phyloP scores from a whole-genome alignment of 1,140 invertebrate genomes.

The Cyclargus thomasi region DNA sequence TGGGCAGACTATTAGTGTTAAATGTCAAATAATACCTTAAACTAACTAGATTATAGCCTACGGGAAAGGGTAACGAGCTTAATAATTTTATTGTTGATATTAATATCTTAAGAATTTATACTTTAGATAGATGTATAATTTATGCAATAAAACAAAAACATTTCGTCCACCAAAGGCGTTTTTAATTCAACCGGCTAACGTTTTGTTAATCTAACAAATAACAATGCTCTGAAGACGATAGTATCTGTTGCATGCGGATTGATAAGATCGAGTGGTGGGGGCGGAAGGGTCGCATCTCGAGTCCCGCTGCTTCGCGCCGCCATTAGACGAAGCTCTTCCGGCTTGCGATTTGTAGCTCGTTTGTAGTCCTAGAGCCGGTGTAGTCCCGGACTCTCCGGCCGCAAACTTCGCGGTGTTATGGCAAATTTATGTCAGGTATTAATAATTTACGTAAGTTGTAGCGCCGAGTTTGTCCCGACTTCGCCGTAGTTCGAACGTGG shows the following conservation, averaged over 20 bases:
- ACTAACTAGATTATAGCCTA: too few relatives aligned
- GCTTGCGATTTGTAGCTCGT: slow-evolving; percentile 61
- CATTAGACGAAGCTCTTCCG: slow-evolving; percentile 52
- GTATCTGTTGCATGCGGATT: slow-evolving; percentile 39
- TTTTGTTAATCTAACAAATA: background rate
- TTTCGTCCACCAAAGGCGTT: background rate
- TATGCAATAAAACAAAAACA: too few relatives aligned
- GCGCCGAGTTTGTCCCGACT: slow-evolving; percentile 55
- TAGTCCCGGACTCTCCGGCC: slow-evolving; percentile 7
- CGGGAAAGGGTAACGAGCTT: too few relatives aligned
- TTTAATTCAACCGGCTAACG: background rate
- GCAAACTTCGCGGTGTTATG: slow-evolving; percentile 61
- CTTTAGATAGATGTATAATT: too few relatives aligned
- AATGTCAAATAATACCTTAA: too few relatives aligned
- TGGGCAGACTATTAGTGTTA: too few relatives aligned
- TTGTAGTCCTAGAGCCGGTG: slow-evolving; percentile 50
- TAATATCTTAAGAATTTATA: too few relatives aligned
- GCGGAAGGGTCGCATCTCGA: slow-evolving; percentile 38
- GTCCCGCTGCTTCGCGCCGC: slow-evolving; percentile 52
- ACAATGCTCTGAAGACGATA: background rate
- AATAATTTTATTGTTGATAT: too few relatives aligned
- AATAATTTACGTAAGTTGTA: slow-evolving; percentile 71
- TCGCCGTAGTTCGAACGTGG: slow-evolving; percentile 50
- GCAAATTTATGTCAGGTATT: slow-evolving; percentile 74
- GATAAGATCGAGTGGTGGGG: slow-evolving; percentile 51